Base-by-base conservation (phyloP, 1,140 invertebrate species). In the Drosophila paulistorum region DNA sequence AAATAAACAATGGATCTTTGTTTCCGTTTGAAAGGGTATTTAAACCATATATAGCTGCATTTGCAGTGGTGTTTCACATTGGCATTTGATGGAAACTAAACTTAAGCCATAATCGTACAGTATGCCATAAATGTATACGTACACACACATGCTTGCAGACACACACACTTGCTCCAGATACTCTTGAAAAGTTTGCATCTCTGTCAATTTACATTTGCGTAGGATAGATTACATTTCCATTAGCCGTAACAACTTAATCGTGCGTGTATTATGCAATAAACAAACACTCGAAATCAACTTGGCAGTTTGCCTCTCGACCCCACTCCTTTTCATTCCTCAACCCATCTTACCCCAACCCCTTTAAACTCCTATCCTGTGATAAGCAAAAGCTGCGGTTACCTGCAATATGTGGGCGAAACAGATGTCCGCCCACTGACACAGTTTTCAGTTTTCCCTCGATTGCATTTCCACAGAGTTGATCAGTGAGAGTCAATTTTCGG, bases 211-310 rank as follows among this genome's bases (percentile, higher is more conserved):
- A 37, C 59, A 54, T 75, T 51, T 69, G 35, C 20, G 41, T 20
- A 20, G 37, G 39, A 54, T 20, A 60, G 66, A 76, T 76, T 77
- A 76, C 60, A 68, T 68, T 74, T 68, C 68, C 61, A 66, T 63
- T 60, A 76, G 61, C 64, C 70, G 65, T 55, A 71, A 68, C 70
- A 65, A 76, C 67, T 68, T 77, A 55, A 73, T 81, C 63, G 65
- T 62, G 67, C 74, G 62, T 77, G 41, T 71, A n/a, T 65, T 69
- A 75, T 60, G 74, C 45, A 63, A 71, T 62, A 62, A 17, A 33
- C 62, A 55, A 64, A 61, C 57, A 45, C 42, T 26, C 30, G 20
- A 20, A 66, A 65, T 59, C 57, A 37, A 59, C 57, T 59, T 58
- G 55, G 26, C 23, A 17, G 6, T 23, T 23, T 23, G 7, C 10